These are phyloP conservation scores for Ladona fulva DNA, from an alignment of 1,140 invertebrate species.

Conservation along the genomic window DNA sequence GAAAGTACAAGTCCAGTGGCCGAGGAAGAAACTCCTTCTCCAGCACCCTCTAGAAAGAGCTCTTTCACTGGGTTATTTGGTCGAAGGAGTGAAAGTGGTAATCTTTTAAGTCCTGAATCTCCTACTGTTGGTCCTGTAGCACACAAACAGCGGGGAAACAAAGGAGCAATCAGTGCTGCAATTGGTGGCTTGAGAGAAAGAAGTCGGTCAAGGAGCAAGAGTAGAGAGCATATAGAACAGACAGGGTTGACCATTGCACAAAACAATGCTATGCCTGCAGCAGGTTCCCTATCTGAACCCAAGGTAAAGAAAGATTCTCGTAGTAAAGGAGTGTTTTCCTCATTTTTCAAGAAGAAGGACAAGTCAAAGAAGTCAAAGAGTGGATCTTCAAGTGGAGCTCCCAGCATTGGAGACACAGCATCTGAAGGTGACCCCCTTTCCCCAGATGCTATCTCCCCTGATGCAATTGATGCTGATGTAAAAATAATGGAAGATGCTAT, in stretches of 20 bases:
- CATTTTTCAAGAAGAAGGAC: slow-evolving; percentile 42
- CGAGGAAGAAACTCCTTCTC: slow-evolving; percentile 44
- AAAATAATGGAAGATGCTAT: slow-evolving; percentile 33
- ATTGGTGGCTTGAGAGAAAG: slow-evolving; percentile 32
- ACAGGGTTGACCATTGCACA: not conserved
- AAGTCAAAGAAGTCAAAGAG: slow-evolving; percentile 35
- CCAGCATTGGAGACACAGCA: slow-evolving; percentile 13
- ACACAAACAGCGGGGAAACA: not conserved
- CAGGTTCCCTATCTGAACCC: slow-evolving; percentile 23
- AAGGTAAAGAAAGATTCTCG: slow-evolving; percentile 37
- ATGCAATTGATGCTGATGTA: not conserved
- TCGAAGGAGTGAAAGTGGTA: slow-evolving; percentile 37
- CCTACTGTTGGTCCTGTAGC: slow-evolving; percentile 37
- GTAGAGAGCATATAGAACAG: slow-evolving; percentile 38
- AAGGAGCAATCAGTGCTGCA: slow-evolving; percentile 30
- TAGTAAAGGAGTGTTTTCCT: slow-evolving; percentile 41
- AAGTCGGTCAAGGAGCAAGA: slow-evolving; percentile 51
- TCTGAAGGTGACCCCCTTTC: slow-evolving; percentile 18
- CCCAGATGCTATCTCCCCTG: slow-evolving; percentile 23
- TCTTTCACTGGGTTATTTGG: slow-evolving; percentile 71
- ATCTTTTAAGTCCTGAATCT: slow-evolving; percentile 54
- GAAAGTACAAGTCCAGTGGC: slow-evolving; percentile 37
- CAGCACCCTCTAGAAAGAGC: slow-evolving; percentile 58
- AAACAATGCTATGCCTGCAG: slow-evolving; percentile 36
- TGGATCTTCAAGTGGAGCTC: slow-evolving; percentile 13